Evolutionary conservation across 1,140 invertebrate genomes (phyloP).

Genomic region (Lasioglossum albipes): DNA sequence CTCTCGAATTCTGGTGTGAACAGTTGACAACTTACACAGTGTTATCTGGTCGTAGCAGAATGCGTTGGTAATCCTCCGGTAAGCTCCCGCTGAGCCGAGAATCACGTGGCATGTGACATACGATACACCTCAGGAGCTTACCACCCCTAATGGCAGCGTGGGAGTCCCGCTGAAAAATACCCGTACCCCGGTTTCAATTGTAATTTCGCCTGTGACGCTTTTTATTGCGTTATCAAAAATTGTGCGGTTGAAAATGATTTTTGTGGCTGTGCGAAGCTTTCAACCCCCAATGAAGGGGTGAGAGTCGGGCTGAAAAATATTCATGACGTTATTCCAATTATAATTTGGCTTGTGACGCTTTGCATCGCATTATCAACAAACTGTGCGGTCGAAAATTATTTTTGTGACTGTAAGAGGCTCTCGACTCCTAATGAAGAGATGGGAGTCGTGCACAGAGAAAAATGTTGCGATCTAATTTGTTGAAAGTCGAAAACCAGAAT

Average conservation of each 20-base stretch:
- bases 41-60: slow-evolving; percentile 79
- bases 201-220: neutral
- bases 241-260: no score
- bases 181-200: neutral
- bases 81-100: slow-evolving; percentile 73
- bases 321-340: neutral
- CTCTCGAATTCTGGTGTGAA: slow-evolving; percentile 65
- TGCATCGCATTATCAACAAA: neutral
- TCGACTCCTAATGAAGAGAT: no score
- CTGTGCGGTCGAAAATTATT: no score
- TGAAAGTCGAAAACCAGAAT: no score
- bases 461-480: no score
- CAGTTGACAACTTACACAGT: slow-evolving; percentile 77
- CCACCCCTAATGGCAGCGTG: slow-evolving; percentile 48
- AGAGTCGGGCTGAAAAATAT: slow-evolving; percentile 16
- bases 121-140: slow-evolving; percentile 65
- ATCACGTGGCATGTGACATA: slow-evolving; percentile 70
- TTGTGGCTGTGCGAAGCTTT: no score
- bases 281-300: no score
- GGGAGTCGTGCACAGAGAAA: no score
- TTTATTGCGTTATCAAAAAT: neutral
- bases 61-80: slow-evolving; percentile 75
- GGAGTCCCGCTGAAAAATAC: slow-evolving; percentile 24
- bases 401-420: no score
- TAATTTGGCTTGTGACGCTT: neutral